Conservation (phyloP, 2,113 vertebrate genomes). For the Chloropsis hardwickii region DNA sequence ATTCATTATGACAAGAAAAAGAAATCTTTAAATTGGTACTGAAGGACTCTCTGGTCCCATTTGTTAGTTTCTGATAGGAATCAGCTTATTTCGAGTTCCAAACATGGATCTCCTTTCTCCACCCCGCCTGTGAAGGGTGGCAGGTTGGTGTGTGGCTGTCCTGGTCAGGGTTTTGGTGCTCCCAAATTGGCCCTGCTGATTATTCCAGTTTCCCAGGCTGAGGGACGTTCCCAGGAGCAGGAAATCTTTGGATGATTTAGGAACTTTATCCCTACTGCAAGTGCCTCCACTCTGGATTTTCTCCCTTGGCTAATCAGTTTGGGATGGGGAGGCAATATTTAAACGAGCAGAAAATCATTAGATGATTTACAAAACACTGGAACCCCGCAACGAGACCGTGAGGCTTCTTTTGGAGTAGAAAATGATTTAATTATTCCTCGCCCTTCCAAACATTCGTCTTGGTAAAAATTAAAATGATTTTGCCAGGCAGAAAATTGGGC, state of each 20-base stretch:
- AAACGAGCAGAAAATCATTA: conserved; percentile 72
- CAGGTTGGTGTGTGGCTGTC: accelerated
- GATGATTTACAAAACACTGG: conserved; percentile 40
- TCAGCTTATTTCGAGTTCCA: not conserved
- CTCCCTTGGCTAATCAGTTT: conserved; percentile 46
- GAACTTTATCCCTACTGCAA: not conserved
- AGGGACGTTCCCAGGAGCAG: not conserved
- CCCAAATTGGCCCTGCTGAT: not conserved
- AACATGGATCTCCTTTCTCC: not conserved
- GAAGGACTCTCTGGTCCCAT: not conserved
- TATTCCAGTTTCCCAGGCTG: not conserved
- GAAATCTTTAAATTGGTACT: not conserved
- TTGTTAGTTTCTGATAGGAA: not conserved
- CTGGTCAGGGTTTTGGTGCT: not conserved
- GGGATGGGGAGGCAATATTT: conserved; percentile 50
- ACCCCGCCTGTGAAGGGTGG: accelerated
- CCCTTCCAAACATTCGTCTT: conserved; percentile 40
- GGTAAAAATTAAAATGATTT: conserved; percentile 57
- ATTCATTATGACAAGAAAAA: not conserved
- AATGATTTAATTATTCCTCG: conserved; percentile 54
- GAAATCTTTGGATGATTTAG: conserved; percentile 54
- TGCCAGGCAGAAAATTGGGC: conserved; percentile 65
- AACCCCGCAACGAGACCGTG: not conserved
- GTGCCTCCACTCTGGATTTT: not conserved
- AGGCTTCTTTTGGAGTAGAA: conserved; percentile 43